Evolutionary conservation across 2,888 invertebrate genomes (phyloP).

Genomic region (Marronus borbonicus): DNA sequence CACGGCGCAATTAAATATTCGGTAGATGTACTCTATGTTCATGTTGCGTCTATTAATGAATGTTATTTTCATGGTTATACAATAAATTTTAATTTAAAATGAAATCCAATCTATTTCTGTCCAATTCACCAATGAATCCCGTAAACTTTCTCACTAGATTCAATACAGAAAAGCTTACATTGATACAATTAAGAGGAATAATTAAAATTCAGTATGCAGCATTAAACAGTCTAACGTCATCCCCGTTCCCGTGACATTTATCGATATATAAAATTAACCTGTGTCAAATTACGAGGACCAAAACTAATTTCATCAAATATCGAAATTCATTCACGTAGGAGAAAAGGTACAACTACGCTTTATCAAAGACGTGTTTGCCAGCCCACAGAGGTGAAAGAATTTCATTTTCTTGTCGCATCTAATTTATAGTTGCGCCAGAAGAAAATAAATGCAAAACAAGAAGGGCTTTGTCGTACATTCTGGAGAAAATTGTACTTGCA

Average conservation of each 20-base stretch:
- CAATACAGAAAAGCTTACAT: background rate
- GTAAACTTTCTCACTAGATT: background rate
- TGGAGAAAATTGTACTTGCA: slow-evolving; percentile 7
- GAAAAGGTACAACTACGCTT: slow-evolving; percentile 1
- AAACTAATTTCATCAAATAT: slow-evolving; percentile 9
- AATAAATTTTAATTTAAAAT: slow-evolving; percentile 2
- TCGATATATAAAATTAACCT: background rate
- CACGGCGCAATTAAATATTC: background rate
- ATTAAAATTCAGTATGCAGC: background rate
- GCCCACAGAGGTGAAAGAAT: slow-evolving; percentile 18
- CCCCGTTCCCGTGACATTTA: too few relatives aligned
- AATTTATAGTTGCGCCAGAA: slow-evolving; percentile 16
- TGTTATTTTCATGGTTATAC: background rate
- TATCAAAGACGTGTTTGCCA: slow-evolving; percentile 19
- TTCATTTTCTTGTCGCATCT: slow-evolving; percentile 20
- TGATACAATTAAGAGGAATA: background rate
- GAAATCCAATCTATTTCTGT: background rate
- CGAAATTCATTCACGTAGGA: slow-evolving; percentile 14
- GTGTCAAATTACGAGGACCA: background rate
- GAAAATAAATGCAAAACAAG: background rate
- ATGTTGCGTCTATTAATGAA: too few relatives aligned
- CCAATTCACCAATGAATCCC: background rate
- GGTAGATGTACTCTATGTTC: background rate
- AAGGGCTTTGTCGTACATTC: background rate
- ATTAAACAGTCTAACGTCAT: background rate